Evolutionary conservation across 2,888 invertebrate species (phyloP), one percentile per base, ranked within the genome.

Genomic region (Drosophila subquinaria): DNA sequence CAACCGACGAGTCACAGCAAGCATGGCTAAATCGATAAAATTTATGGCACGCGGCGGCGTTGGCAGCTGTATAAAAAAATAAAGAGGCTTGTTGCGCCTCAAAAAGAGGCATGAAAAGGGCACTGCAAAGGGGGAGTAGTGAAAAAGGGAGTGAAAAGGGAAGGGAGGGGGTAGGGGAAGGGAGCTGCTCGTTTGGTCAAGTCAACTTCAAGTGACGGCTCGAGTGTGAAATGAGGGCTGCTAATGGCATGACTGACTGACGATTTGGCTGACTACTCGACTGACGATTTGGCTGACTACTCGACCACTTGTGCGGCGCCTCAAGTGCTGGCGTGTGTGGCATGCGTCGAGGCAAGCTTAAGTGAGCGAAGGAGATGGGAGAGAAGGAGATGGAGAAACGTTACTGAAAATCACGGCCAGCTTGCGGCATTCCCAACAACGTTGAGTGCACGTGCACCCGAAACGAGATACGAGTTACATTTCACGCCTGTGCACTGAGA

Each of bases 151-250:
- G n/a, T 0, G 40, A 15, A 27, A 11, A 5, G 5, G 27, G 5
- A 23, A 23, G 23, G 23, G 23, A 4, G 2, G 23, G 23, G 23
- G 23, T 1, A 23, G 2, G 2, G 17, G 30, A 30, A 9, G 30
- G 40, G 35, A 15, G 27, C 61, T 23, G 3, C 1, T 27, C 36
- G 38, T 27, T 35, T 64, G 87, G 87, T 83, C 89, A 83, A 83
- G 87, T 83, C 83, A 86, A 82, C 69, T 82, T 88, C 45, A 77
- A 83, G 83, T 79, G 82, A 71, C 52, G 67, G 68, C 76, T 69
- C 67, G 76, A 82, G 80, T 84, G 83, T 80, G 87, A 84, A 84
- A 82, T 71, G 81, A 75, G 87, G 81, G 71, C 87, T 89, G 89
- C 80, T 82, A 88, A 82, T 88, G 89, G 86, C 80, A 72, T 68